Conservation (phyloP, 1,140 invertebrate genomes). For the Drosophila parvula region DNA sequence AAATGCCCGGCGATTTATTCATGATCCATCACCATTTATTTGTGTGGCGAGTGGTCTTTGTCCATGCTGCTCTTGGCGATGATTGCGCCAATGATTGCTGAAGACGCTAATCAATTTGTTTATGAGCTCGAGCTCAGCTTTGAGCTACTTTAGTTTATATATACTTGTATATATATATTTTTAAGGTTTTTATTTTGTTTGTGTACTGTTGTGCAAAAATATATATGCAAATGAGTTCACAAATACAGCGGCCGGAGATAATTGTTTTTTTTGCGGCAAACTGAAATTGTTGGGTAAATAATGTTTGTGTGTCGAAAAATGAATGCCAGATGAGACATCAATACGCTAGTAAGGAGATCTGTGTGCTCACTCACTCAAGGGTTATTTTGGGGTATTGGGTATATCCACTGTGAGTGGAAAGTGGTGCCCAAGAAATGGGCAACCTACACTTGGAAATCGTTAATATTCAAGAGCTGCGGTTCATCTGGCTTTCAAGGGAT, state of each 20-base stretch:
- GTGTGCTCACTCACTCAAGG: slow-evolving; percentile 23
- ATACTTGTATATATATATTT: slow-evolving; percentile 24
- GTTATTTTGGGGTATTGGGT: slow-evolving; percentile 19
- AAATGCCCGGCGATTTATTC: slow-evolving; percentile 31
- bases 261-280: slow-evolving; percentile 41
- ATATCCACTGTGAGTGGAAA: slow-evolving; percentile 29
- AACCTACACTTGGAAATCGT: slow-evolving; percentile 36
- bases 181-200: slow-evolving; percentile 39
- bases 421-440: slow-evolving; percentile 26
- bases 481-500: slow-evolving; percentile 33
- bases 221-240: slow-evolving; percentile 51
- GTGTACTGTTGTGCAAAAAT: slow-evolving; percentile 44
- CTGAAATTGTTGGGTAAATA: slow-evolving; percentile 49
- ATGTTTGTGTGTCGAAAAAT: slow-evolving; percentile 24
- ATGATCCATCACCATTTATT: slow-evolving; percentile 41
- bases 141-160: slow-evolving; percentile 62
- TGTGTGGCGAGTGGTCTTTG: slow-evolving; percentile 37
- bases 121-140: slow-evolving; percentile 53
- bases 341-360: slow-evolving; percentile 36
- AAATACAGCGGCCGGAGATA: slow-evolving; percentile 34
- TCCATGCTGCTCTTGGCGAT: slow-evolving; percentile 40
- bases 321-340: slow-evolving; percentile 45
- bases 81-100: slow-evolving; percentile 55
- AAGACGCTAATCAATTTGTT: slow-evolving; percentile 80
- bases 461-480: slow-evolving; percentile 28